Conservation (phyloP, 2,888 invertebrate genomes). For the Ecdyonurus torrentis region DNA sequence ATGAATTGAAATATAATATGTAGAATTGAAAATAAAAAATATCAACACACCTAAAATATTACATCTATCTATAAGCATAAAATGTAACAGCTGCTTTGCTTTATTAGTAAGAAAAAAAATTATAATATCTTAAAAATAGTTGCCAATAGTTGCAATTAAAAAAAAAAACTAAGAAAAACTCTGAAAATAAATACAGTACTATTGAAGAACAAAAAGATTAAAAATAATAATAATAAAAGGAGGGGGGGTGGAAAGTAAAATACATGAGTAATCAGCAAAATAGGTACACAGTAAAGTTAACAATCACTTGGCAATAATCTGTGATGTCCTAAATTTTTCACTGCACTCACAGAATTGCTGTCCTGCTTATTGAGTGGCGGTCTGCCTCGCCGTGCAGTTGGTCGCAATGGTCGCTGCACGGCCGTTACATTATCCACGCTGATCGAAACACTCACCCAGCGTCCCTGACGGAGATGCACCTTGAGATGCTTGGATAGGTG, state of each 20-base stretch:
- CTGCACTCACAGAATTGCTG: too few relatives aligned
- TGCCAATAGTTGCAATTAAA: background rate
- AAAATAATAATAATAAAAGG: too few relatives aligned
- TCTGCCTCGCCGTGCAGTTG: background rate
- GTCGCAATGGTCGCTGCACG: background rate
- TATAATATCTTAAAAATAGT: too few relatives aligned
- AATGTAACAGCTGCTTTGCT: background rate
- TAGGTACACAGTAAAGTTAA: too few relatives aligned
- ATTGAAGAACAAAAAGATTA: background rate
- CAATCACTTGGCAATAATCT: too few relatives aligned
- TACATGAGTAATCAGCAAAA: too few relatives aligned
- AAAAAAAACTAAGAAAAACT: background rate
- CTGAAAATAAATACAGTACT: background rate
- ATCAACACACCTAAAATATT: too few relatives aligned
- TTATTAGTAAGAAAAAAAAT: too few relatives aligned
- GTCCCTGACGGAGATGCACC: slow-evolving; percentile 45
- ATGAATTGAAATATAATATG: background rate
- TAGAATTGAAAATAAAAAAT: background rate
- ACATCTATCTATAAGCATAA: too few relatives aligned
- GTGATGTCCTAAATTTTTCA: too few relatives aligned
- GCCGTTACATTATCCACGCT: background rate
- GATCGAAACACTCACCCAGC: background rate
- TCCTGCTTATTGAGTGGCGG: background rate
- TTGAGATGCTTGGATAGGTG: slow-evolving; percentile 85
- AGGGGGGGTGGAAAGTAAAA: too few relatives aligned